Base-by-base conservation (phyloP, 2,797 vertebrate species). In the Pangasius krempfi region DNA sequence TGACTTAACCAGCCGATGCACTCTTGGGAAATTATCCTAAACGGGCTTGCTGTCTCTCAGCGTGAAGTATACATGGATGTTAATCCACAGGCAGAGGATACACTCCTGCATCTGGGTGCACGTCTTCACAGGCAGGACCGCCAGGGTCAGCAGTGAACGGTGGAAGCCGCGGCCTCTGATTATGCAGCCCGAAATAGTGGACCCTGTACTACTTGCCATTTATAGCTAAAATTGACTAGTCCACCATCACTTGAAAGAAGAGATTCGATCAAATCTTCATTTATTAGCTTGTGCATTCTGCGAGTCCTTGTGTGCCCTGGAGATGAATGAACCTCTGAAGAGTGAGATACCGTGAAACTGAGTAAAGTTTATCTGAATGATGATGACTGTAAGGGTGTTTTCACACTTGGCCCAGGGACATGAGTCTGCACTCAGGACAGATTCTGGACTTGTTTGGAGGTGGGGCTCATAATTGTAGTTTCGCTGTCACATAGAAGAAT, bases 1-100 rank as follows among this genome's bases (percentile, higher is more conserved):
- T 64, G 79, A 85, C 90, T 88, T 76, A 89, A 64, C 82, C 25
- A 70, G 76, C 87, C 85, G 60, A 76, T 83, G 87, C 88, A 89
- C 92, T 90, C 90, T 80, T 85, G 89, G 58, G 22, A 91, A 93
- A 93, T 92, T 91, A 92, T 73, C 88, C 89, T 93, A 91, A 92
- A 91, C 92, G 86, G 90, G 60, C 86, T 92, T 84, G 75, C 47
- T 89, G 88, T 90, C 85, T 89, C 91, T 93, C 87, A 86, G 88
- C 78, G 72, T 88, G 89, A 88, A 86, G 91, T 88, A 91, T 33
- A 83, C 85, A 78, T 86, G 81, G 79, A 82, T 87, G 90, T 88
- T 89, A 90, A 88, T 90, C 88, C 88, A 78, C 87, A 58, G 68
- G 50, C 60, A 80, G 70, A 86, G 86, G 85, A 78, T 88, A 86